Evolutionary conservation across 1,140 invertebrate genomes (phyloP), one percentile per base, ranked within the genome.

Genomic region (Brachionus angularis): DNA sequence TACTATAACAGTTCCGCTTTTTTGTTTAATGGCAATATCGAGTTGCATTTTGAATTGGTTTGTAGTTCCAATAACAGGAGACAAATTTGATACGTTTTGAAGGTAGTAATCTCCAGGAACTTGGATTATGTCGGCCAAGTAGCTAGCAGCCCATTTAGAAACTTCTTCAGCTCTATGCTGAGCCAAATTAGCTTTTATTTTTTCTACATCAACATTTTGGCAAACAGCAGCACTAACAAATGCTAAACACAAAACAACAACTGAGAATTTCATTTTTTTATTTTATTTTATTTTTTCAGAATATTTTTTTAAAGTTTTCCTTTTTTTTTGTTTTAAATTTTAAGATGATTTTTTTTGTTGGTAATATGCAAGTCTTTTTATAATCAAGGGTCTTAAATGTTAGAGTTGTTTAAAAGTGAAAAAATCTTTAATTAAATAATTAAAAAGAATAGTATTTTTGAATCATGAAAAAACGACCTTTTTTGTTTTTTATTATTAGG

Each of bases 51-150:
- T 58, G 33, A 39, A 58, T 58, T 58, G 33, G 31, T 36, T 58
- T 14, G 33, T n/a, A n/a, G n/a, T n/a, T n/a, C n/a, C n/a, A n/a
- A n/a, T n/a, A n/a, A n/a, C n/a, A n/a, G n/a, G n/a, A n/a, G n/a
- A n/a, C n/a, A n/a, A n/a, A n/a, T n/a, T n/a, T n/a, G n/a, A n/a
- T n/a, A n/a, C n/a, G n/a, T n/a, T n/a, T n/a, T n/a, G n/a, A n/a
- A 58, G 39, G 25, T 39, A 58, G 27, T 58, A 58, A 23, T 58
- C 53, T 14, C 53, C 53, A 14, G 53, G 53, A 3, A 58, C 39
- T 58, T 58, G 36, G 27, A 58, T 58, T 1, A 58, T 58, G 10
- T 58, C 53, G n/a, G 53, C 53, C 10, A 58, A 58, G n/a, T 58
- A 58, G 3, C 33, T 18, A 21, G 53, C 53, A 21, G 53, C 53